Percentiles rank a stretch among this genome's conserved stretches.
Conservation (phyloP, 2,797 vertebrate species). For the Thunnus albacares region DNA sequence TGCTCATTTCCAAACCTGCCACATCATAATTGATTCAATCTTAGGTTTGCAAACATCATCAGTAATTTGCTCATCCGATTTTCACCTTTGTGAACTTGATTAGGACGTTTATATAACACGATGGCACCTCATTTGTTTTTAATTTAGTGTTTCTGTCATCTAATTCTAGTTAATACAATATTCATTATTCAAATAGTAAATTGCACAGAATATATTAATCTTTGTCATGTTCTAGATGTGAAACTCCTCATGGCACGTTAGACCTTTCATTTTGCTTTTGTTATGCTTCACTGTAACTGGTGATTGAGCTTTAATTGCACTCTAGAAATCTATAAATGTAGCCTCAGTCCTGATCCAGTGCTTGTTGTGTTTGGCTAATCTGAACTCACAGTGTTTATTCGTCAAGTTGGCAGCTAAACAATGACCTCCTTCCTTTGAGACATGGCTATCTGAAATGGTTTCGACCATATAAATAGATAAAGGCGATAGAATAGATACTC, state of each 20-base stretch:
- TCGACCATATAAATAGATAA: neutral
- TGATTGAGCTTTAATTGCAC: conserved; percentile 26
- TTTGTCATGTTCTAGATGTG: neutral
- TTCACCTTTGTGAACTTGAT: conserved; percentile 8
- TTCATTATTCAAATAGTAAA: neutral
- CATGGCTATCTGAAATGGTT: neutral
- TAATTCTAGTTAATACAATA: neutral
- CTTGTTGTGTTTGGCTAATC: conserved; percentile 7
- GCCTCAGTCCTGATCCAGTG: neutral
- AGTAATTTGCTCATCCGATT: conserved; percentile 31
- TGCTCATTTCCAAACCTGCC: conserved; percentile 37
- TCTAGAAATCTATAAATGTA: conserved; percentile 3
- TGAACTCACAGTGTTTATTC: conserved; percentile 12
- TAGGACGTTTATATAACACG: neutral
- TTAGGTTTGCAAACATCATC: neutral
- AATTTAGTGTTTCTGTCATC: neutral
- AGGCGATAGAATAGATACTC: neutral
- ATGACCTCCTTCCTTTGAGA: neutral
- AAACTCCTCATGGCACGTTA: neutral
- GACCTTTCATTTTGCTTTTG: neutral
- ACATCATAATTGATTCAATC: conserved; percentile 31
- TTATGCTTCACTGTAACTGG: neutral
- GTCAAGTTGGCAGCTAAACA: conserved; percentile 11
- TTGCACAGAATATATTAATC: neutral
- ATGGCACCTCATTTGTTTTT: neutral